These are phyloP conservation scores for Leiothrix lutea DNA, from an alignment of 2,113 vertebrate genomes.

Conservation along the genomic window DNA sequence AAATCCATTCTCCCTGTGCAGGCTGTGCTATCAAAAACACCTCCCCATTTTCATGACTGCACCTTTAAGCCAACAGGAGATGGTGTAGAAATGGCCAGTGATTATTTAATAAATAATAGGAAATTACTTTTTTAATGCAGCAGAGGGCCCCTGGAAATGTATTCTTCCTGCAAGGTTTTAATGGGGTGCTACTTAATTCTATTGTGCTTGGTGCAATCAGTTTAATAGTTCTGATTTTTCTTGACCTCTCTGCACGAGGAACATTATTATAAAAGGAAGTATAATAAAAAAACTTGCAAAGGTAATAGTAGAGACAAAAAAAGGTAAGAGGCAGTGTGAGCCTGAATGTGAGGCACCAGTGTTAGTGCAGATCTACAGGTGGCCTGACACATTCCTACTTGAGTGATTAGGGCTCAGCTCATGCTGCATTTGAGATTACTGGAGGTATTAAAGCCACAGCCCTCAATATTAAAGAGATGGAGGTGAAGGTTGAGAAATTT, in stretches of 20 bases:
- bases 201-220: not conserved
- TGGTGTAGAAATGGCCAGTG: not conserved
- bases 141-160: not conserved
- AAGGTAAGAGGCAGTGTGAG: not conserved
- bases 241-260: not conserved
- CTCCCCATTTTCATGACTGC: not conserved
- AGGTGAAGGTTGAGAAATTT: slow-evolving; percentile 25
- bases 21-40: not conserved
- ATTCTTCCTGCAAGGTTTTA: not conserved
- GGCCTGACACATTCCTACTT: not conserved
- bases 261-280: not conserved
- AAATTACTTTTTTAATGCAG: not conserved
- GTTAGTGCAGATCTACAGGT: not conserved
- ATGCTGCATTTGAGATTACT: not conserved
- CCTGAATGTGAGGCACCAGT: not conserved
- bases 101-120: not conserved
- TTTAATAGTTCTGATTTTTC: not conserved
- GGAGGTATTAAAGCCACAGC: not conserved
- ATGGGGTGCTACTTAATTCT: not conserved
- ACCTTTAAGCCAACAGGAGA: not conserved
- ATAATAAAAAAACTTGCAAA: not conserved
- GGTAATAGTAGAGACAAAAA: not conserved
- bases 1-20: not conserved
- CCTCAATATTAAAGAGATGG: not conserved
- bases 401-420: not conserved